These are phyloP conservation scores for Megaptera novaeangliae DNA, from an alignment of 2,113 vertebrate genomes.

Conservation along the genomic window DNA sequence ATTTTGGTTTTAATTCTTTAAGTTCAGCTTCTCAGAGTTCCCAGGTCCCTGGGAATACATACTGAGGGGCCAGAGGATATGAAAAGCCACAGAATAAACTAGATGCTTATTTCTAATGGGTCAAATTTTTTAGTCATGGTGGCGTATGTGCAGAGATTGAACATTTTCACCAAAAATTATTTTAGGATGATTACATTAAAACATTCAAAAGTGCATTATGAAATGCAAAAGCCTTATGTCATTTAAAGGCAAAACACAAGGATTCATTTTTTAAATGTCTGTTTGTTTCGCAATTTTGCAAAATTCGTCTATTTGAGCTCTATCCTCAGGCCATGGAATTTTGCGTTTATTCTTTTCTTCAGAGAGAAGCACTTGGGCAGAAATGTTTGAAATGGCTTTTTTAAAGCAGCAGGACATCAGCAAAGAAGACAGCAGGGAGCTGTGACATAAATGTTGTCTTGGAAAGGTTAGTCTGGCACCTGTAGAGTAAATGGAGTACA, in stretches of 20 bases:
- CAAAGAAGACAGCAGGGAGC: not conserved
- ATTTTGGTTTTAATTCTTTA: not conserved
- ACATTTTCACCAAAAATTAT: not conserved
- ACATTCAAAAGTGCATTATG: not conserved
- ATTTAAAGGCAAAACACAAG: not conserved
- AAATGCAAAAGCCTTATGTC: not conserved
- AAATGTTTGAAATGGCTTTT: not conserved
- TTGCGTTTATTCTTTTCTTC: not conserved
- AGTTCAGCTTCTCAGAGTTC: not conserved
- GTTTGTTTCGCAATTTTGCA: not conserved
- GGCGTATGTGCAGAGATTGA: not conserved
- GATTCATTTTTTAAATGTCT: not conserved
- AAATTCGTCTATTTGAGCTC: not conserved
- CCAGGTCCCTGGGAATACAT: not conserved
- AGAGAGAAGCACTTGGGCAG: not conserved
- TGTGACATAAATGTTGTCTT: not conserved
- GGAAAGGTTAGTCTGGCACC: not conserved
- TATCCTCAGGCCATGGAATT: not conserved
- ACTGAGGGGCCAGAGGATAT: not conserved
- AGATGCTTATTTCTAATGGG: not conserved
- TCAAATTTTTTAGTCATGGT: not conserved
- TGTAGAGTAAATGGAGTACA: no score
- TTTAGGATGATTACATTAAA: not conserved
- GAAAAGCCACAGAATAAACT: not conserved
- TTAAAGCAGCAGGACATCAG: not conserved